Base-by-base conservation (phyloP, 1,140 invertebrate genomes). In the Trissolcus basalis region DNA sequence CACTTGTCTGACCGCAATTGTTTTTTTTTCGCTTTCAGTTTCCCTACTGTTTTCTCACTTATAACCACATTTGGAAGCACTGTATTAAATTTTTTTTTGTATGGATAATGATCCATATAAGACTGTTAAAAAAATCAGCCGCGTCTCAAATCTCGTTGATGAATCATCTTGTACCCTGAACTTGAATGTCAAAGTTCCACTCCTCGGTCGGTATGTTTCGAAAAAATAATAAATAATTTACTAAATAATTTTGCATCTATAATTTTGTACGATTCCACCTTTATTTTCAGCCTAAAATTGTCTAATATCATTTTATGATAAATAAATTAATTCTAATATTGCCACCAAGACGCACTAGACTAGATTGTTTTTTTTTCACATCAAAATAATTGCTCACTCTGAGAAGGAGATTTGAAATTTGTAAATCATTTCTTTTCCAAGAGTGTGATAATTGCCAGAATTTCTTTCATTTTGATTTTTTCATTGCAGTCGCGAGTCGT, bases 61-160 rank as follows among this genome's bases (percentile, higher is more conserved):
- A 70, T 77, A 68, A 80, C 78, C 80, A 80, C 82, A 78, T 78
- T 80, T 83, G 82, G 82, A 83, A 83, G 81, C 81, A 83, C 82
- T 83, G 78, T 77, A 69, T 81, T 69, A 74, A 70, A 65, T 65
- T 55, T 35, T 71, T n/a, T 63, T 67, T 77, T 77, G 70, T 67
- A 69, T 19, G 70, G 69, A 78, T 71, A 67, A 71, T 74, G 71
- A 60, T 65, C 56, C 71, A 61, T 71, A 67, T 16, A 74, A 74
- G 70, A 69, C 67, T 55, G 60, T 70, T 76, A 70, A 54, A 76
- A 77, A 71, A 77, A 41, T 78, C 60, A 56, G 65, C 65, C 55
- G 59, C 72, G 58, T 73, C 60, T 27, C 48, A 12, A 45, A 11
- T 59, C 54, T 67, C 76, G 76, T 74, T 65, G 68, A 77, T 71